Conservation (phyloP, 2,888 invertebrate genomes). For the Xestia xanthographa region DNA sequence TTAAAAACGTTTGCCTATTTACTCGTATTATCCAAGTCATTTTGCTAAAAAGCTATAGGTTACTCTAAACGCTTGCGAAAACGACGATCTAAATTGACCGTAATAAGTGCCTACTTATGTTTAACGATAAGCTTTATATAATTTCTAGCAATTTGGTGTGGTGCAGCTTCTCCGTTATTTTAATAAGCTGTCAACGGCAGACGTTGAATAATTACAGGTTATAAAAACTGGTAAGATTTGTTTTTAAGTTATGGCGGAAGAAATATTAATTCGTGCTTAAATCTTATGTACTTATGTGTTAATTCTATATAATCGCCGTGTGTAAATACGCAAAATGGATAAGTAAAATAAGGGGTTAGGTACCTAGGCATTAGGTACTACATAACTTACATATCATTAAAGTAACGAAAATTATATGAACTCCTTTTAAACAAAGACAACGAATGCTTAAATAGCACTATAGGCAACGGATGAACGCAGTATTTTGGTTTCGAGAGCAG, state of each 20-base stretch:
- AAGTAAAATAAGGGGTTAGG: not conserved
- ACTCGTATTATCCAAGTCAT: not conserved
- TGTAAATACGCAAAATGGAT: not conserved
- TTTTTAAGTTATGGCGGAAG: slow-evolving; percentile 6
- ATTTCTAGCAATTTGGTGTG: slow-evolving; percentile 27
- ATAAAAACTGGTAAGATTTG: slow-evolving; percentile 20
- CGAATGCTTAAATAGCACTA: too few species aligned
- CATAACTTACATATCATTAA: not conserved
- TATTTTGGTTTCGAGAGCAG: not conserved
- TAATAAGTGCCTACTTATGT: not conserved
- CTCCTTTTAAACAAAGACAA: not conserved
- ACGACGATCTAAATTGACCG: not conserved
- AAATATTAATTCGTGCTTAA: not conserved
- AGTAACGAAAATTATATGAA: not conserved
- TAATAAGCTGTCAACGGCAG: slow-evolving; percentile 33
- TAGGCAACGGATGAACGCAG: too few species aligned
- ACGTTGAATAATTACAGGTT: slow-evolving; percentile 24
- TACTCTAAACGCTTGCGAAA: not conserved
- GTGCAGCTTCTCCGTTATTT: slow-evolving; percentile 16
- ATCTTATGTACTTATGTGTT: not conserved
- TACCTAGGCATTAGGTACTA: too few species aligned
- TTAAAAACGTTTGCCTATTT: not conserved
- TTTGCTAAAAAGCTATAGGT: not conserved
- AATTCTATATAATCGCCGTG: not conserved
- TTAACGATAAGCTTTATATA: slow-evolving; percentile 17